Conservation (phyloP, 2,797 vertebrate species). For the Enteromius treurensis region DNA sequence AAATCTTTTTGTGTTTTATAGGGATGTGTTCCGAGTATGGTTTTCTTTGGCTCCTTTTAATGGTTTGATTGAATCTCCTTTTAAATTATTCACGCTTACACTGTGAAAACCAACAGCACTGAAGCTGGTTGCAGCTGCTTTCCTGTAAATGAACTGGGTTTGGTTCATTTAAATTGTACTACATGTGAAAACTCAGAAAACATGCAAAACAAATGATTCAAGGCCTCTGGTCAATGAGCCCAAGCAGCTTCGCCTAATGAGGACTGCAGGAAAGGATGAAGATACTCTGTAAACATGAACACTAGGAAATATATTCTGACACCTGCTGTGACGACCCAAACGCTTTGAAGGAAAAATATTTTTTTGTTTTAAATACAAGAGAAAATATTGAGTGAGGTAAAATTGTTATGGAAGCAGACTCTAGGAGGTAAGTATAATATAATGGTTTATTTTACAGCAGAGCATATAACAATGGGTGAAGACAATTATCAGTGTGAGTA, state of each 20-base stretch:
- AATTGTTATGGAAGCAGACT: background rate
- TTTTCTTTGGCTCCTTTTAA: background rate
- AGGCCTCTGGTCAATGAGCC: conserved; percentile 30
- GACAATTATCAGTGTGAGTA: too few relatives aligned
- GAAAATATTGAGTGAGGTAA: background rate
- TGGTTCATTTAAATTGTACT: background rate
- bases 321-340: background rate
- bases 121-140: background rate
- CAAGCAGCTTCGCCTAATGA: conserved; percentile 10
- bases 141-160: background rate
- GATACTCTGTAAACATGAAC: conserved; percentile 10
- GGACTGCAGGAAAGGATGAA: conserved; percentile 7
- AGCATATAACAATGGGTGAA: too few relatives aligned
- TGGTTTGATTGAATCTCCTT: background rate
- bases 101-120: background rate
- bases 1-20: background rate
- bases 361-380: background rate
- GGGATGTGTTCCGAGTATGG: background rate
- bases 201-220: conserved; percentile 7
- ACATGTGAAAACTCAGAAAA: background rate
- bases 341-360: background rate
- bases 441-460: too few relatives aligned
- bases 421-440: too few relatives aligned
- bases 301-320: conserved; percentile 8
- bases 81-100: background rate